A percentile compares a stretch with the other conserved stretches of the same genome.
These are phyloP conservation scores for Omphaloscelis lunosa DNA, from an alignment of 2,888 invertebrate species.

Conservation along the genomic window DNA sequence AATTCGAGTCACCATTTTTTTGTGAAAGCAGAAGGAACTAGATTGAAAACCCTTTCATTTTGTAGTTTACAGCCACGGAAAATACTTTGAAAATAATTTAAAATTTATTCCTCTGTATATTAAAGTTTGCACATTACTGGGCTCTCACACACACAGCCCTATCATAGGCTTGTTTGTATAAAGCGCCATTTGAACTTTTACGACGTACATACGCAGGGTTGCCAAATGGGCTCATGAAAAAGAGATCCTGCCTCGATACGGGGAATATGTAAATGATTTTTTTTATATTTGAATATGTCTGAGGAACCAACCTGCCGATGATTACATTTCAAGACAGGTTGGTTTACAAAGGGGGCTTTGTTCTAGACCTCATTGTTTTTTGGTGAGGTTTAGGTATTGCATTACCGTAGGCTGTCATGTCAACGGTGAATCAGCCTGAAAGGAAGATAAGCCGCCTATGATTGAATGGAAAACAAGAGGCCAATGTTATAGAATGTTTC, in stretches of 20 bases:
- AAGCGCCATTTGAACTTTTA: constrained; percentile 78
- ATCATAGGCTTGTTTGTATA: constrained; percentile 75
- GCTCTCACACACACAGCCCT: constrained; percentile 48
- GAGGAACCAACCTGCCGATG: constrained; percentile 67
- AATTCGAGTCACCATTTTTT: not conserved
- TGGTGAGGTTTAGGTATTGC: constrained; percentile 3
- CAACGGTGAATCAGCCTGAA: not conserved
- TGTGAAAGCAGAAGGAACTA: not conserved
- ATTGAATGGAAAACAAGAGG: constrained; percentile 21
- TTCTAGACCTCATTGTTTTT: constrained; percentile 23
- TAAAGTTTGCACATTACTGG: constrained; percentile 43
- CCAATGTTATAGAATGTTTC: not conserved
- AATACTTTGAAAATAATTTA: constrained; percentile 10
- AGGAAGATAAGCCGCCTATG: not conserved
- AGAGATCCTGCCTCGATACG: constrained; percentile 76
- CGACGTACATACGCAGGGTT: constrained; percentile 76
- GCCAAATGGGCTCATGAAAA: constrained; percentile 85
- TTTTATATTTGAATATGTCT: constrained; percentile 71
- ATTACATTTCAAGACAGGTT: constrained; percentile 66
- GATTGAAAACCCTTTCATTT: not conserved
- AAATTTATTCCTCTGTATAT: constrained; percentile 36
- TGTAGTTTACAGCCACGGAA: not conserved
- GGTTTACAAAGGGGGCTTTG: constrained; percentile 28
- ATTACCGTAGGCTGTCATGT: not conserved
- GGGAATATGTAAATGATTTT: constrained; percentile 80